phyloP scores from a whole-genome alignment of 2,797 vertebrate genomes.

The Chrosomus eos region DNA sequence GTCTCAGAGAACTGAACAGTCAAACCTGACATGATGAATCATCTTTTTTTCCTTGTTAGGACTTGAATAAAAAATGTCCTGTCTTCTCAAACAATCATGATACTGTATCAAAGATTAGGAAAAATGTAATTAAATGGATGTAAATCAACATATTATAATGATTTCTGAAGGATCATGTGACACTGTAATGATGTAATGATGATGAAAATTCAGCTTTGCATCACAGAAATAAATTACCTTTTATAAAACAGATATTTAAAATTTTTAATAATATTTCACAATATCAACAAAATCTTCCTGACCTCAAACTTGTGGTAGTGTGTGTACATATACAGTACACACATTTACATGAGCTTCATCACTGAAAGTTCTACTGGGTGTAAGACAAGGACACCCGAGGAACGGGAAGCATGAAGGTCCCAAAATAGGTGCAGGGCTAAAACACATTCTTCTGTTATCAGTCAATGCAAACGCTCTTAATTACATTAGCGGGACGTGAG shows the following conservation, averaged over 20 bases:
- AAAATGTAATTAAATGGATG: neutral
- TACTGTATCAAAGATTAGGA: neutral
- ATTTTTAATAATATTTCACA: too few relatives aligned
- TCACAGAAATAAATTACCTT: neutral
- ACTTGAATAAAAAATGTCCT: neutral
- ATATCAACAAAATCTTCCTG: too few relatives aligned
- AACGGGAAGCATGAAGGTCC: conserved; percentile 56
- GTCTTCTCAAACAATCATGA: neutral
- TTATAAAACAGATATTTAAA: too few relatives aligned
- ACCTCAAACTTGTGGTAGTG: too few relatives aligned
- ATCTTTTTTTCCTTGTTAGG: neutral
- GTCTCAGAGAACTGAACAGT: neutral
- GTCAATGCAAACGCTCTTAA: conserved; percentile 72
- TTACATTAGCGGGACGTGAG: conserved; percentile 67
- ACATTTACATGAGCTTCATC: neutral
- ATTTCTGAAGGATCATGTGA: neutral
- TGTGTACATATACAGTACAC: too few relatives aligned
- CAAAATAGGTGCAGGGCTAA: conserved; percentile 68
- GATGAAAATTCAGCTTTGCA: neutral
- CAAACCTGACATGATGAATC: neutral
- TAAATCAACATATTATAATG: neutral
- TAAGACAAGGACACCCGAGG: conserved; percentile 65
- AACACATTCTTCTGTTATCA: conserved; percentile 75
- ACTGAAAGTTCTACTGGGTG: conserved; percentile 48
- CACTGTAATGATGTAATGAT: neutral